Evolutionary conservation across 2,113 vertebrate species (phyloP), one percentile per base, ranked within the genome.

Genomic region (Argyrosomus japonicus): DNA sequence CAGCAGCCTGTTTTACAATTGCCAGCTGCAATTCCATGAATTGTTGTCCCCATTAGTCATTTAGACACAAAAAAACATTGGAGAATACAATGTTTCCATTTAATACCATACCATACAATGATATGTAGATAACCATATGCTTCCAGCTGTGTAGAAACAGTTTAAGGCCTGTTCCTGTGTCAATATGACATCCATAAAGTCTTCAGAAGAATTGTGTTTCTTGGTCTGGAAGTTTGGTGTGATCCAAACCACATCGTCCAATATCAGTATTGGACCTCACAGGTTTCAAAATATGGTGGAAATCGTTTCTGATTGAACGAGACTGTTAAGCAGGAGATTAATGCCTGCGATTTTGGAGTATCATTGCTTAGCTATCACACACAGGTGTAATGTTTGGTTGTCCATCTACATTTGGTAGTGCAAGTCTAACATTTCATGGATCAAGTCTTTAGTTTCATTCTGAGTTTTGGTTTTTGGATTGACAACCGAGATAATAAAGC

Each of bases 401-500:
- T 76, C 56, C 21, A 27, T 25, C 58, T 43, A 57, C 58, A 58
- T 69, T 61, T 83, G 65, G 15, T 29, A 5, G 43, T 53, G 14
- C 10, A 9, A 27, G 6, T 57, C 21, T 21, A 58, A 21, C 25
- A 29, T 71, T 73, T 62, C 0, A 0, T 62, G 2, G 12, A 29
- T 21, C 51, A 58, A 53, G 53, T 48, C 45, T 73, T 68, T 32
- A 40, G 56, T 50, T 68, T 40, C 3, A 64, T 57, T 79, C 45
- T 68, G 43, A 51, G 48, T 76, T 76, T 71, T 36, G 62, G 61
- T 71, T 76, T 40, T 68, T 47, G 21, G n/a, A 56, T 76, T 53
- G 11, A 11, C 48, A 70, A 36, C 60, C 62, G 6, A 68, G 5
- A 83, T 54, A 74, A 73, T 75, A 63, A 88, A 87, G 61, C 50